Conservation (phyloP, 2,113 vertebrate species). For the Sylvia atricapilla region DNA sequence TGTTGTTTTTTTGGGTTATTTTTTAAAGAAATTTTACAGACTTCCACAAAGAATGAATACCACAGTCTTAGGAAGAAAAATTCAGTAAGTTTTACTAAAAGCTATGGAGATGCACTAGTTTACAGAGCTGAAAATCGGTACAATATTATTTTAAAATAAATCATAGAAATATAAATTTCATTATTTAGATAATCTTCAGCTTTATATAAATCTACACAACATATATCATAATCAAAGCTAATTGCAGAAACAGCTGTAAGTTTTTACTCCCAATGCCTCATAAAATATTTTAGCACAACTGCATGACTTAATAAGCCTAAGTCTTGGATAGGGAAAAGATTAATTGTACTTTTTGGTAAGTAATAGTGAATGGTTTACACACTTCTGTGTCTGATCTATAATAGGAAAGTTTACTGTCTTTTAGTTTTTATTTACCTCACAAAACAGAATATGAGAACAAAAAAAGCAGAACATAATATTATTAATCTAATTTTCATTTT, state of each 20-base stretch:
- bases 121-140: neutral
- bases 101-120: neutral
- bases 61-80: neutral
- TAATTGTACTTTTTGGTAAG: neutral
- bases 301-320: neutral
- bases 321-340: neutral
- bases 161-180: neutral
- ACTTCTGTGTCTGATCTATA: neutral
- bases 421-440: neutral
- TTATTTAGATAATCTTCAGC: neutral
- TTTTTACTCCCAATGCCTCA: neutral
- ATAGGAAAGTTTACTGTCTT: neutral
- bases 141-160: neutral
- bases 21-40: neutral
- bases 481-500: neutral
- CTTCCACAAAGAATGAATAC: fast-evolving
- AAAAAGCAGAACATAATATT: neutral
- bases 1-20: neutral
- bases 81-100: neutral
- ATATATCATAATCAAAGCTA: neutral
- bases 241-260: neutral
- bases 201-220: neutral
- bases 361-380: neutral
- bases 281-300: neutral
- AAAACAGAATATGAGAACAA: neutral